Evolutionary conservation across 2,888 invertebrate species (phyloP).

Genomic region (Laspeyria flexula): DNA sequence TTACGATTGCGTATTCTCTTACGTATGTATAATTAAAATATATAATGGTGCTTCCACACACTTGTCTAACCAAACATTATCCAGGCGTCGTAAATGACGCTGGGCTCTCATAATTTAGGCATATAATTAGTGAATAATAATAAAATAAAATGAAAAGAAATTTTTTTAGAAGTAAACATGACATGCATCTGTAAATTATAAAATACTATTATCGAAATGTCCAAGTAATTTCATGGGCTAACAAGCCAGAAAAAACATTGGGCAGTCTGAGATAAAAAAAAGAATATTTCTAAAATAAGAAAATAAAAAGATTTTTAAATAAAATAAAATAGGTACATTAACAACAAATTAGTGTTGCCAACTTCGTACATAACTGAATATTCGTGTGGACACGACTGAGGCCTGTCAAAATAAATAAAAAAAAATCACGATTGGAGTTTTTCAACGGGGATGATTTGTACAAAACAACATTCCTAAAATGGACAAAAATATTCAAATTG

Average conservation of each 20-base stretch:
- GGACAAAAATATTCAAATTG: conserved; percentile 23
- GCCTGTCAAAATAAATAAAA: conserved; percentile 3
- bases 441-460: conserved; percentile 15
- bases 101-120: no score
- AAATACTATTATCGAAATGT: not conserved
- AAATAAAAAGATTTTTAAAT: not conserved
- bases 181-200: not conserved
- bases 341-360: conserved; percentile 21
- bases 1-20: no score
- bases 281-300: conserved; percentile 17
- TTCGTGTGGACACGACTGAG: conserved; percentile 10
- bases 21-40: no score
- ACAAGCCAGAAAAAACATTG: conserved; percentile 25
- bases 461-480: conserved; percentile 46
- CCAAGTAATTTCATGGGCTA: conserved; percentile 21
- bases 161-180: no score
- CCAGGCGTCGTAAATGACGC: no score
- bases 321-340: conserved; percentile 20
- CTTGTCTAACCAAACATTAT: no score
- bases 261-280: conserved; percentile 18
- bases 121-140: no score
- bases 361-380: conserved; percentile 2
- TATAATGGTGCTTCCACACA: no score
- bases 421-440: conserved; percentile 1
- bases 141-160: no score